phyloP scores from a whole-genome alignment of 2,113 vertebrate genomes.

The Crotalus tigris region DNA sequence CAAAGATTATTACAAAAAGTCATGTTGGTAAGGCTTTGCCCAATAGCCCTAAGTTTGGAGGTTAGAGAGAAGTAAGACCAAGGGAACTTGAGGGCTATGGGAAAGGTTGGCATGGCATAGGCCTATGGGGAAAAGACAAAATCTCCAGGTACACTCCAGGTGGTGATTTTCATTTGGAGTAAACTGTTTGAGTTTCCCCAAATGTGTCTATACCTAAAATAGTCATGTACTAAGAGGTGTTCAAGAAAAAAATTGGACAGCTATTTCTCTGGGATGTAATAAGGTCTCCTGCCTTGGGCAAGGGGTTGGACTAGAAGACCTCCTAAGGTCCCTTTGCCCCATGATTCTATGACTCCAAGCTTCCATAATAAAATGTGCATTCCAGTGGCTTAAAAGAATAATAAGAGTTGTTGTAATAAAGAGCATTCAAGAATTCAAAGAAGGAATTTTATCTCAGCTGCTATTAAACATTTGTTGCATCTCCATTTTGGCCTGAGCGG shows the following conservation, averaged over 20 bases:
- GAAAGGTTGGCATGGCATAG: not conserved
- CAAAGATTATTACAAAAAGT: not conserved
- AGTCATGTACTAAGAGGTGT: not conserved
- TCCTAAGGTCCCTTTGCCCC: not conserved
- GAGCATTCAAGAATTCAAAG: not conserved
- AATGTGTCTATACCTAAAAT: not conserved
- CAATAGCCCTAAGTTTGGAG: not conserved
- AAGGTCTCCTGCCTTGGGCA: not conserved
- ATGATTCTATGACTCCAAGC: not conserved
- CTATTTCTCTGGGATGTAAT: not conserved
- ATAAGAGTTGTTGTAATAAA: not conserved
- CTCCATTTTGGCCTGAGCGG: not conserved
- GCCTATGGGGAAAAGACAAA: not conserved
- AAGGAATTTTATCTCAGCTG: not conserved
- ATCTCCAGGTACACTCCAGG: not conserved
- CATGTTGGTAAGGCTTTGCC: not conserved
- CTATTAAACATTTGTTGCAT: not conserved
- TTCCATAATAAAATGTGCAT: not conserved
- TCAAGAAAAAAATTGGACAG: not conserved
- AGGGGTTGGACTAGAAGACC: not conserved
- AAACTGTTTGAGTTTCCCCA: not conserved
- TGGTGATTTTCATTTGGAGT: not conserved
- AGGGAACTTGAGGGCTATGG: not conserved
- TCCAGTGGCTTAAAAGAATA: not conserved
- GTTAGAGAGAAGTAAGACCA: not conserved